Base-by-base conservation (phyloP, 2,113 vertebrate species). In the Neotragus moschatus region DNA sequence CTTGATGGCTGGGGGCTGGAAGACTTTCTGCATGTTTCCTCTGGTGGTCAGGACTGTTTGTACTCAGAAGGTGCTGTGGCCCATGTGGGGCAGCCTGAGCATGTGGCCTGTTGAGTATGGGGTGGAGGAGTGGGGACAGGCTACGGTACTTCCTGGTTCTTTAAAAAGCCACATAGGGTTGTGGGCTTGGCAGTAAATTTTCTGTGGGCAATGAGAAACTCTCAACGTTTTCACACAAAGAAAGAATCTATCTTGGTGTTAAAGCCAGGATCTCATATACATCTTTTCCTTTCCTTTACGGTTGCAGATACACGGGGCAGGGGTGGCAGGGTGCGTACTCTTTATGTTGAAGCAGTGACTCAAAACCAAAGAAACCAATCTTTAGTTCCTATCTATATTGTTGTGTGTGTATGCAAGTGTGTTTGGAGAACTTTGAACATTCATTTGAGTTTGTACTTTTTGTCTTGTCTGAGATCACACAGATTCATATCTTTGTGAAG, bases 341-440 rank as follows among this genome's bases (percentile, higher is more conserved):
- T 86, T 84, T 49, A 13, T 55, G 43, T n/a, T 30, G 47, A 93
- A 79, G n/a, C 17, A 58, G 15, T 21, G 17, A 63, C 61, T 85
- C 15, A 56, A 33, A 86, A 80, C 16, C 60, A 88, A 96, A 36
- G 75, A 81, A 84, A 85, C 56, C 28, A 6, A 10, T 93, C 33
- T 86, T 49, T 7, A 8, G 25, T 90, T 94, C 47, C 30, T 25
- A 21, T 81, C 25, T 81, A 61, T 89, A 51, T 15, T 73, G 30
- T 19, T 60, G n/a, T 8, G 51, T 36, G 58, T 36, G 58, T 88
- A n/a, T 33, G 45, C 30, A 10, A 60, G 36, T 91, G n/a, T 94
- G 49, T 95, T 84, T 93, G n/a, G 79, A 92, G 84, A 91, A 94
- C 47, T 55, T 95, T 53, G 85, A 96, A 30, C 10, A 11, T 51